These are phyloP conservation scores for Anabas testudineus DNA, from an alignment of 2,797 vertebrate genomes.

Conservation along the genomic window DNA sequence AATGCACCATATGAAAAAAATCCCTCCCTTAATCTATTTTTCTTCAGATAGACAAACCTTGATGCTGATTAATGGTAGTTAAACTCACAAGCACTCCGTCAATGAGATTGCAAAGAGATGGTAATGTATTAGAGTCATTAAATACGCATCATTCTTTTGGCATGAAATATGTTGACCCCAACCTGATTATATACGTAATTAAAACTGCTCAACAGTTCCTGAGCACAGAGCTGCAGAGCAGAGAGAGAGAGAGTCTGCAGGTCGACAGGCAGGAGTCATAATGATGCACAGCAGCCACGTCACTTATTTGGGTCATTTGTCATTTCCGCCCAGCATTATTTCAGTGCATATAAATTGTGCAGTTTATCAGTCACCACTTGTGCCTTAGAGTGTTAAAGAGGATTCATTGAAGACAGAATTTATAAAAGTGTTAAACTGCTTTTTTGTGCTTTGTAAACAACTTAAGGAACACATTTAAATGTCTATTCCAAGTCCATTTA, in stretches of 20 bases:
- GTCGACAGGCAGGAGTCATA: constrained; percentile 80
- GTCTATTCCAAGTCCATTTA: constrained; percentile 21
- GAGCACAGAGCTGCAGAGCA: constrained; percentile 72
- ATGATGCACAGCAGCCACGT: constrained; percentile 80
- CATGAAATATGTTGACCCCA: constrained; percentile 92
- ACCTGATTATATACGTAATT: constrained; percentile 91
- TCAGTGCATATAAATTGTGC: constrained; percentile 81
- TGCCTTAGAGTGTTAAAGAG: constrained; percentile 51
- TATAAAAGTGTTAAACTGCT: constrained; percentile 35
- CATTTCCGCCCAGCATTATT: constrained; percentile 74
- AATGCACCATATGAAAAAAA: constrained; percentile 85
- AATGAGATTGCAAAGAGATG: constrained; percentile 87
- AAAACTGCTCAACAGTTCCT: constrained; percentile 87
- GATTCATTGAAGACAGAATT: constrained; percentile 36
- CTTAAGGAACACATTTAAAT: constrained; percentile 11
- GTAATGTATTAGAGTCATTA: constrained; percentile 92
- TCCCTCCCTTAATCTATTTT: constrained; percentile 88
- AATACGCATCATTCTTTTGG: constrained; percentile 91
- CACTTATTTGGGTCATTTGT: constrained; percentile 85
- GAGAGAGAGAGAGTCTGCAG: constrained; percentile 62
- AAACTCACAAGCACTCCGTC: constrained; percentile 87
- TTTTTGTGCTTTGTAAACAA: constrained; percentile 30
- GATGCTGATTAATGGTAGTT: constrained; percentile 89
- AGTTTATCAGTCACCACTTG: constrained; percentile 74
- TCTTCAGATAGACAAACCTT: constrained; percentile 88